phyloP scores from a whole-genome alignment of 2,888 invertebrate species.

The Amiota mariae region DNA sequence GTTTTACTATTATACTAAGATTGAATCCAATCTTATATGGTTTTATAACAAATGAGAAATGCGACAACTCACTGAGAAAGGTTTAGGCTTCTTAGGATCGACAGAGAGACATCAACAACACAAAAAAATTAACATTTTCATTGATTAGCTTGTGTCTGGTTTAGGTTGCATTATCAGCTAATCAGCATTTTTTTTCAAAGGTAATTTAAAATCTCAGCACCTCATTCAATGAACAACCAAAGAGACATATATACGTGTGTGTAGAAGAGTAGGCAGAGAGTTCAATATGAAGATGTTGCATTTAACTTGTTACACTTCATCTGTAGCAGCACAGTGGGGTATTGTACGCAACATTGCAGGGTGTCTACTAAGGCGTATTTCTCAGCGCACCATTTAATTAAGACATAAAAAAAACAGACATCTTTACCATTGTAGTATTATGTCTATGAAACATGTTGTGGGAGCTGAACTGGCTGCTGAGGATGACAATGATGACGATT shows the following conservation, averaged over 20 bases:
- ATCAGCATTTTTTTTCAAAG: conserved; percentile 57
- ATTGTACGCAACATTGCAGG: conserved; percentile 33
- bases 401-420: conserved; percentile 38
- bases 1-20: too few relatives aligned
- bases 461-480: background rate
- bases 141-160: conserved; percentile 50
- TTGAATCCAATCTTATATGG: too few relatives aligned
- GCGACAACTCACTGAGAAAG: too few relatives aligned
- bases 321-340: background rate
- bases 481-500: background rate
- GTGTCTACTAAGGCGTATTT: conserved; percentile 18
- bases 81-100: too few relatives aligned
- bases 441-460: background rate
- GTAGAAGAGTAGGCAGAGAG: too few relatives aligned
- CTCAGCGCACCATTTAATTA: conserved; percentile 59
- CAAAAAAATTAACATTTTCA: conserved; percentile 54
- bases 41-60: too few relatives aligned
- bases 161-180: conserved; percentile 60
- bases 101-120: background rate
- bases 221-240: conserved; percentile 42
- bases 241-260: too few relatives aligned
- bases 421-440: background rate
- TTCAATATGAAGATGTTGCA: too few relatives aligned
- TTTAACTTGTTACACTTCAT: too few relatives aligned
- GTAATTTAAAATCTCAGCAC: conserved; percentile 61